Conservation (phyloP, 2,797 vertebrate species). For the Borostomias antarcticus region DNA sequence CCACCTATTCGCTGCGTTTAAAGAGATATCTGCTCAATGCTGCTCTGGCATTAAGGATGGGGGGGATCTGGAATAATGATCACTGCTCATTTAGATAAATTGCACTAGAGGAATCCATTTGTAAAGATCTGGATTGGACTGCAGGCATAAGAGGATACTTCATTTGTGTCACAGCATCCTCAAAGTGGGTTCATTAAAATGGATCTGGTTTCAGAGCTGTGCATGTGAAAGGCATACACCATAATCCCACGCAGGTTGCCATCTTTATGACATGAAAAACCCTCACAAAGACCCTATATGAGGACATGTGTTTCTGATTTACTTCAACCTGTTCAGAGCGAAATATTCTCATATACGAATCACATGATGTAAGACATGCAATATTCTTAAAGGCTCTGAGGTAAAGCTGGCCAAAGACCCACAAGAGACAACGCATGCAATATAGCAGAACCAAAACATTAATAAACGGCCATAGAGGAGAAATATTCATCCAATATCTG, state of each 20-base stretch:
- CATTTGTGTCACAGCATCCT: slow-evolving; percentile 46
- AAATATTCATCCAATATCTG: slow-evolving; percentile 53
- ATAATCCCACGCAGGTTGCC: slow-evolving; percentile 44
- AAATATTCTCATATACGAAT: slow-evolving; percentile 30
- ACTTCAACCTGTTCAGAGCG: slow-evolving; percentile 38
- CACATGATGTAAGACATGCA: slow-evolving; percentile 43
- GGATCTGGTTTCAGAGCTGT: slow-evolving; percentile 21
- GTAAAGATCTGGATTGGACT: slow-evolving; percentile 67
- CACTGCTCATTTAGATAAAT: slow-evolving; percentile 79
- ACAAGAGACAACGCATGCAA: not conserved
- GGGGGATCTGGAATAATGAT: slow-evolving; percentile 74
- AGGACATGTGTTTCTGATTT: slow-evolving; percentile 45
- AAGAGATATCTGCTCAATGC: slow-evolving; percentile 79
- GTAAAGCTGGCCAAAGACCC: slow-evolving; percentile 40
- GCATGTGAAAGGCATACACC: slow-evolving; percentile 32
- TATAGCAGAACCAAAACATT: slow-evolving; percentile 41
- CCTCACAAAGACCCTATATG: slow-evolving; percentile 31
- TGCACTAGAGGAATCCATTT: slow-evolving; percentile 69
- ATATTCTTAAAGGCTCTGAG: slow-evolving; percentile 22
- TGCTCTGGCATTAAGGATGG: slow-evolving; percentile 68
- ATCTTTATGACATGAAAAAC: slow-evolving; percentile 46
- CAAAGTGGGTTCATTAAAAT: slow-evolving; percentile 25
- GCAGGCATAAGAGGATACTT: slow-evolving; percentile 47
- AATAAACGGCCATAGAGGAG: slow-evolving; percentile 31
- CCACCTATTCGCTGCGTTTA: slow-evolving; percentile 76